phyloP scores from a whole-genome alignment of 1,140 invertebrate species.

The Halyomorpha halys region DNA sequence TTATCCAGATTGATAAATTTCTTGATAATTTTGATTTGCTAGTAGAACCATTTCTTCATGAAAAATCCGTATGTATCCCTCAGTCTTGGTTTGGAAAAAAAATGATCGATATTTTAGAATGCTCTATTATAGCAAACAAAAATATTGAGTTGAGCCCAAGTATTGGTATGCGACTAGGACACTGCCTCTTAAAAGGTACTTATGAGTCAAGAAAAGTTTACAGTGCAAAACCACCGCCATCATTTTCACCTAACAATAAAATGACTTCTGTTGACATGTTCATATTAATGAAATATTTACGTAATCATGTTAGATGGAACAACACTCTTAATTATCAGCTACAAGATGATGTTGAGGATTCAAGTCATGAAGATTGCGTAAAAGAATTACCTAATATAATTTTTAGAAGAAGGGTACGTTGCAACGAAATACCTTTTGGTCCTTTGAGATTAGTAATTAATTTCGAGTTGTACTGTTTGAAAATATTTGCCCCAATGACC shows the following conservation, averaged over 20 bases:
- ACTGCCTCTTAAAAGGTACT: not conserved
- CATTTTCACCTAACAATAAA: not conserved
- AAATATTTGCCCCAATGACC: too few species aligned
- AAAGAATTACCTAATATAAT: too few species aligned
- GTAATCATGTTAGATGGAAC: not conserved
- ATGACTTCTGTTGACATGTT: not conserved
- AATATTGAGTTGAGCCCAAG: not conserved
- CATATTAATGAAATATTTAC: not conserved
- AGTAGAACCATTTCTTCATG: not conserved
- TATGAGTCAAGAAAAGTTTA: not conserved
- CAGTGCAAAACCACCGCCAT: not conserved
- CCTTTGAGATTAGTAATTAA: too few species aligned
- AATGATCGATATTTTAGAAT: not conserved
- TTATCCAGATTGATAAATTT: not conserved
- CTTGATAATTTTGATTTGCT: slow-evolving; percentile 2
- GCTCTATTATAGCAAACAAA: not conserved
- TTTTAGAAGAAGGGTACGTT: too few species aligned
- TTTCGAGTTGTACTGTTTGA: too few species aligned
- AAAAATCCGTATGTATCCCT: not conserved
- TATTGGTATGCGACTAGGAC: not conserved
- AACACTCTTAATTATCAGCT: not conserved
- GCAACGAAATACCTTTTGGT: too few species aligned
- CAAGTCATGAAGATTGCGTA: too few species aligned
- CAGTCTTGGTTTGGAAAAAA: slow-evolving; percentile 1
- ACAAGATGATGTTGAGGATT: not conserved